Percentiles rank a stretch among this genome's conserved stretches.
These are phyloP conservation scores for Artemia franciscana DNA, from an alignment of 1,140 invertebrate genomes.

Conservation along the genomic window DNA sequence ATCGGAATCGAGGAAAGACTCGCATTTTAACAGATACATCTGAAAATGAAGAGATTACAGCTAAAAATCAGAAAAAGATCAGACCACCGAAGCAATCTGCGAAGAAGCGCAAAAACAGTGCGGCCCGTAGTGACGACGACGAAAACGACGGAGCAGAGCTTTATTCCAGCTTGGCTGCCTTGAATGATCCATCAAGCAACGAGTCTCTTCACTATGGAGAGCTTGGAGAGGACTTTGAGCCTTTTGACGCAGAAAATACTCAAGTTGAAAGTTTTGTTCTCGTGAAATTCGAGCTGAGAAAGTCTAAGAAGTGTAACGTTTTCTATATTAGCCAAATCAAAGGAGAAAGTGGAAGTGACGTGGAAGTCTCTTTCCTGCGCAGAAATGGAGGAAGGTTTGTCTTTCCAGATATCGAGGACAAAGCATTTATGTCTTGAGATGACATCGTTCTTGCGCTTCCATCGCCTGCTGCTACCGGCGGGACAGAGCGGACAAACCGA, in stretches of 20 bases:
- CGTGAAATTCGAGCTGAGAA: background rate
- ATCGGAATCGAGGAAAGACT: background rate
- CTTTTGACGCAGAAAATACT: background rate
- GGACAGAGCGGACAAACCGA: no score
- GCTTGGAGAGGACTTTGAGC: background rate
- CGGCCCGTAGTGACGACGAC: no score
- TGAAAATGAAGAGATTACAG: background rate
- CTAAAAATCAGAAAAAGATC: background rate
- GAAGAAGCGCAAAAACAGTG: background rate
- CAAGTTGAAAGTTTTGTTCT: background rate
- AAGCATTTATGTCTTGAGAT: background rate
- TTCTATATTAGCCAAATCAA: background rate
- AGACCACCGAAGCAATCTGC: background rate
- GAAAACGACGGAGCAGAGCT: background rate
- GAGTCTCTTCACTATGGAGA: background rate
- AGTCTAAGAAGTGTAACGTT: background rate
- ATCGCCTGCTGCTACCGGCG: no score
- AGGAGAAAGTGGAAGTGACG: background rate
- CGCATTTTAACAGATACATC: background rate
- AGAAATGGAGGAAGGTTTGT: background rate
- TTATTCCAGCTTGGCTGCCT: no score
- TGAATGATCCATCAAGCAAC: background rate
- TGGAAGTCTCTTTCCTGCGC: background rate
- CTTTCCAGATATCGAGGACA: background rate
- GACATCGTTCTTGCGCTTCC: background rate